These are phyloP conservation scores for Takifugu rubripes DNA, from an alignment of 2,797 vertebrate species.

Conservation along the genomic window DNA sequence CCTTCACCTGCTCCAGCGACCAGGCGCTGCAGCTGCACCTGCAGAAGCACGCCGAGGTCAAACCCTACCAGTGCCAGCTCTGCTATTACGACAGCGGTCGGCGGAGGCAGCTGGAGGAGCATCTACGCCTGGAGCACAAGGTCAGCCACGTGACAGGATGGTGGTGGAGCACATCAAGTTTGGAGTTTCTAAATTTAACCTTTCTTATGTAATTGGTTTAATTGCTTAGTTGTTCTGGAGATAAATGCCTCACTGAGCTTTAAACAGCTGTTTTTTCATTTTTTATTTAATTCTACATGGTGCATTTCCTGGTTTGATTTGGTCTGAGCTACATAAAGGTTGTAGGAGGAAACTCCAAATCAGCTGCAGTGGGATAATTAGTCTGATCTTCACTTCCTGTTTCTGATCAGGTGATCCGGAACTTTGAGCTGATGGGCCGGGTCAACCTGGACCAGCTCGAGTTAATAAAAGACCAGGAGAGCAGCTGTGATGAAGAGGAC, in stretches of 20 bases:
- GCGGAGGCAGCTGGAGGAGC: slow-evolving; percentile 87
- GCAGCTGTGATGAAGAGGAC: slow-evolving; percentile 80
- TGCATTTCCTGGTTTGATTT: too few relatives aligned
- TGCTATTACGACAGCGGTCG: slow-evolving; percentile 96
- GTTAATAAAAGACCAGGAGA: slow-evolving; percentile 85
- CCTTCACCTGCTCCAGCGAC: slow-evolving; percentile 97
- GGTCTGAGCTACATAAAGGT: too few relatives aligned
- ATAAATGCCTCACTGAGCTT: neutral
- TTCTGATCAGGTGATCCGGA: slow-evolving; percentile 85
- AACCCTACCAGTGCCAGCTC: slow-evolving; percentile 97
- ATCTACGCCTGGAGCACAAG: slow-evolving; percentile 96
- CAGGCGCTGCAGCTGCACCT: slow-evolving; percentile 93
- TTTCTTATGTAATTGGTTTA: neutral
- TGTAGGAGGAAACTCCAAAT: neutral
- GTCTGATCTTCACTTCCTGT: slow-evolving; percentile 11
- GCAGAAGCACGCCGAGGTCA: slow-evolving; percentile 93
- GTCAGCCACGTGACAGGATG: slow-evolving; percentile 64
- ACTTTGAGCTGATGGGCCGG: slow-evolving; percentile 95
- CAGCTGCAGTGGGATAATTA: neutral
- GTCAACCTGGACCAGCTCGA: slow-evolving; percentile 97
- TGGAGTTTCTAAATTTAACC: slow-evolving; percentile 5
- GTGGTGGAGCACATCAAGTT: neutral
- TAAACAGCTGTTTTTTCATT: neutral
- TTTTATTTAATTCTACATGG: too few relatives aligned
- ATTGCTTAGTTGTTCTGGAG: neutral